A percentile compares a stretch with the other conserved stretches of the same genome.
phyloP scores from a whole-genome alignment of 2,797 vertebrate genomes.

The Manis pentadactyla region DNA sequence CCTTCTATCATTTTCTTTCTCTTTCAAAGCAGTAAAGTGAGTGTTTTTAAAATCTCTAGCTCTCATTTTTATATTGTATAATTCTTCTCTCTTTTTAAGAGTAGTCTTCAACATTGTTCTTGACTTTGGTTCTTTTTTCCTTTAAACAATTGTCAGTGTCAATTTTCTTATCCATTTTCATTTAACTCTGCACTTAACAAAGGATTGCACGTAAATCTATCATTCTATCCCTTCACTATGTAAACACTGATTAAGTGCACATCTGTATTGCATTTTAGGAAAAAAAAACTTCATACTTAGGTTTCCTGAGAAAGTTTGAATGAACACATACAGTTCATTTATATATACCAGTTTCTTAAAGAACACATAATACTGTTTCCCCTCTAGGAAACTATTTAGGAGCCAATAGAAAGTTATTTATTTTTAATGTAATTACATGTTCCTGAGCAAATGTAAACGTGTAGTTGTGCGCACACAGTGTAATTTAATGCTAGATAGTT shows the following conservation, averaged over 20 bases:
- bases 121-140: neutral
- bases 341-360: neutral
- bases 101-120: slow-evolving; percentile 1
- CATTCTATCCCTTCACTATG: neutral
- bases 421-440: slow-evolving; percentile 53
- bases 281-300: slow-evolving; percentile 19
- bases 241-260: neutral
- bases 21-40: slow-evolving; percentile 8
- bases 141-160: neutral
- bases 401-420: slow-evolving; percentile 51
- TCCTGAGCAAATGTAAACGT: slow-evolving; percentile 21
- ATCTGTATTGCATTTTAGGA: neutral
- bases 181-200: neutral
- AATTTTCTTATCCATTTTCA: neutral
- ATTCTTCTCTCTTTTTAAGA: slow-evolving; percentile 24
- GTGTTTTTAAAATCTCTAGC: neutral
- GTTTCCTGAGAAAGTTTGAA: neutral
- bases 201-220: neutral
- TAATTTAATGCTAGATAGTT: slow-evolving; percentile 45
- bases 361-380: neutral
- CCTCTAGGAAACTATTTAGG: slow-evolving; percentile 22
- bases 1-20: neutral
- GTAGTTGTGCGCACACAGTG: neutral
- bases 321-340: neutral
- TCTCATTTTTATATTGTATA: slow-evolving; percentile 42